Evolutionary conservation across 2,888 invertebrate species (phyloP).

Genomic region (Aelia acuminata): DNA sequence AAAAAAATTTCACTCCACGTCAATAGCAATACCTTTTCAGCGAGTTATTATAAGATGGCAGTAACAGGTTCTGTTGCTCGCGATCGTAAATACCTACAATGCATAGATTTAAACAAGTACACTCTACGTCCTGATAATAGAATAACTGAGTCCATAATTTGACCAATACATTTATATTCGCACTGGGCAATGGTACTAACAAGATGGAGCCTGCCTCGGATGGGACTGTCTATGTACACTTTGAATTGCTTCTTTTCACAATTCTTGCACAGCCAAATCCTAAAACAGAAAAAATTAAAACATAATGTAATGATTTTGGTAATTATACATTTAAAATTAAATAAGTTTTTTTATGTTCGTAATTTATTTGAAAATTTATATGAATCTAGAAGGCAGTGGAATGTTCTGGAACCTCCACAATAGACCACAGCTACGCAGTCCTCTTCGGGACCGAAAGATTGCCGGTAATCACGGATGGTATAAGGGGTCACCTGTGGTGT

Average conservation of each 20-base stretch:
- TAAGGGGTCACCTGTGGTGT: no score
- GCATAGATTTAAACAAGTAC: constrained; percentile 24
- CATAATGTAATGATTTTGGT: no score
- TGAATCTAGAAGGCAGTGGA: no score
- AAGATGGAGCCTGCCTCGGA: background rate
- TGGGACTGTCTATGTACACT: background rate
- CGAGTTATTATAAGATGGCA: constrained; percentile 13
- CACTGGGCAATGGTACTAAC: background rate
- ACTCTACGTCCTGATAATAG: constrained; percentile 17
- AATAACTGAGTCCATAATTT: constrained; percentile 10
- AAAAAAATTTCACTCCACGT: constrained; percentile 19
- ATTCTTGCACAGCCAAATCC: constrained; percentile 31
- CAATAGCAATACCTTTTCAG: background rate
- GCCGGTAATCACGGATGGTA: no score
- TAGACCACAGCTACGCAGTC: no score
- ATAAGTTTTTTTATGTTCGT: no score
- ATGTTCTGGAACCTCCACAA: no score
- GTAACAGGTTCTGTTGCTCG: background rate
- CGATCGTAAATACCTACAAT: background rate
- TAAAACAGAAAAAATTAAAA: background rate
- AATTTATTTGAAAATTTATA: no score
- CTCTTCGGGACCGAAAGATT: no score
- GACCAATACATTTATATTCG: constrained; percentile 41
- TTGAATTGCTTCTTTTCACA: constrained; percentile 24
- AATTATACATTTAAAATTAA: no score